phyloP scores from a whole-genome alignment of 2,113 vertebrate species.

The Anser brachyrhynchus region DNA sequence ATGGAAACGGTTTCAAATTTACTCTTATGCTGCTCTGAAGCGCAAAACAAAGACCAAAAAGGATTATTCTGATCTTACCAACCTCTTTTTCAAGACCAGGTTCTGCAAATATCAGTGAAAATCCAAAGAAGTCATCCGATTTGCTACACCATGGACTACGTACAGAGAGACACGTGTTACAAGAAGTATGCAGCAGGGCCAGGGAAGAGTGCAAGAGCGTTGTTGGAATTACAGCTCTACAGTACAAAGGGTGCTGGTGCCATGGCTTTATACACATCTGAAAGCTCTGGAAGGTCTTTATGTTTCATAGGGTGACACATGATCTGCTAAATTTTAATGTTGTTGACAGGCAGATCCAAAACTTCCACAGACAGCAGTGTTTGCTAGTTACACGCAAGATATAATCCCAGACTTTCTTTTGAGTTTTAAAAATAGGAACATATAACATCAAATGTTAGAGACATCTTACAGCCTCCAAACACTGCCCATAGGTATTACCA shows the following conservation, averaged over 20 bases:
- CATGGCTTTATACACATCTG: neutral
- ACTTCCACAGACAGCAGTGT: neutral
- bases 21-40: neutral
- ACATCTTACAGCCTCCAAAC: neutral
- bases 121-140: constrained; percentile 85
- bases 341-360: neutral
- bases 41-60: neutral
- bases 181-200: neutral
- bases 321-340: accelerated
- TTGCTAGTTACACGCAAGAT: neutral
- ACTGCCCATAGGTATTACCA: neutral
- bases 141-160: constrained; percentile 87
- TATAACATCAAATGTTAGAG: neutral
- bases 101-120: constrained; percentile 89
- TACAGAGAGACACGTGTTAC: neutral
- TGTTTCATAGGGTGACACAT: accelerated
- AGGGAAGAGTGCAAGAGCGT: neutral
- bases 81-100: constrained; percentile 93
- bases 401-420: neutral
- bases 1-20: neutral
- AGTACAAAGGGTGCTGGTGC: neutral
- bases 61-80: constrained; percentile 41
- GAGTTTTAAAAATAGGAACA: neutral
- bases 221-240: neutral
- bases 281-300: neutral